Conservation (phyloP, 2,797 vertebrate species). For the Arctocebus calabarensis region DNA sequence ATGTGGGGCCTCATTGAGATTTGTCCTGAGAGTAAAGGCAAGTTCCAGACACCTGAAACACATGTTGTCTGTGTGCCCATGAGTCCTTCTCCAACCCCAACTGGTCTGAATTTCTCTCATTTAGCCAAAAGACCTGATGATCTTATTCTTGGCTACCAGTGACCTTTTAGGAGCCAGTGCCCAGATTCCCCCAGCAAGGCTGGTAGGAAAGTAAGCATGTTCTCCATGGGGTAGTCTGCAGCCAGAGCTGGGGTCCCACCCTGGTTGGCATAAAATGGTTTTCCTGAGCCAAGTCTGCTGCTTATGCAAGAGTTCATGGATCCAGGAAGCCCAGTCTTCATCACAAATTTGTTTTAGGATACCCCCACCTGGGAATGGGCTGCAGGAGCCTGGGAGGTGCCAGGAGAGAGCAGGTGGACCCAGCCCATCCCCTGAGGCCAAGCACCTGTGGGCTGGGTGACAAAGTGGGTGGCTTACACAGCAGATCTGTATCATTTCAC, state of each 20-base stretch:
- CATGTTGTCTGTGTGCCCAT: neutral
- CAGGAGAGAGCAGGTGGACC: neutral
- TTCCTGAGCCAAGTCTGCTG: neutral
- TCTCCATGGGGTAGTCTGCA: fast-evolving
- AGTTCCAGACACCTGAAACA: neutral
- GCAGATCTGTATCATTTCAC: no score
- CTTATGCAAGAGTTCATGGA: neutral
- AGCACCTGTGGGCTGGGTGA: neutral
- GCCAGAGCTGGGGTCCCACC: fast-evolving
- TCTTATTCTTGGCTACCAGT: neutral
- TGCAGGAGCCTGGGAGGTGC: no score
- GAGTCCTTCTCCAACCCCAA: neutral
- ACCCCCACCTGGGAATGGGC: neutral
- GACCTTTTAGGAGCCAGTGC: neutral
- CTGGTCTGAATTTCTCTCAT: neutral
- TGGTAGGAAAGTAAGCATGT: neutral
- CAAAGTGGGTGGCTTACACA: neutral
- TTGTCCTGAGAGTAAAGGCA: neutral
- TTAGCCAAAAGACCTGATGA: no score
- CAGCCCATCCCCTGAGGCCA: fast-evolving
- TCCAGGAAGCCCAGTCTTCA: neutral
- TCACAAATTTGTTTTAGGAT: neutral
- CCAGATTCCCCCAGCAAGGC: neutral
- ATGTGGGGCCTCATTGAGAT: fast-evolving
- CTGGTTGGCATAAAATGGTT: neutral